Evolutionary conservation across 2,113 vertebrate species (phyloP).

Genomic region (Zootoca vivipara): DNA sequence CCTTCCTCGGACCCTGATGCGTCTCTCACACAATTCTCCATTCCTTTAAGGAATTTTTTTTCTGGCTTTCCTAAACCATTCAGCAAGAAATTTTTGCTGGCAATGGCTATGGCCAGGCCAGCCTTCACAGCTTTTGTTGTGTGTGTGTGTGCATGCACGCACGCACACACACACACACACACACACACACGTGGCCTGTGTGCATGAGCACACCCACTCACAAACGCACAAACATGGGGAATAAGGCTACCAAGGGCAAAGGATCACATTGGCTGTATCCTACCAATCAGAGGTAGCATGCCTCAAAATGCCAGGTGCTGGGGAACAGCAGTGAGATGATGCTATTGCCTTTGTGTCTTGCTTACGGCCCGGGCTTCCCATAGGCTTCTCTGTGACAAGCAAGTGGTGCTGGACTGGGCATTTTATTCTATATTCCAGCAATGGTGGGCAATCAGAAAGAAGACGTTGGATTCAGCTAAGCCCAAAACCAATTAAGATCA

Average conservation of each 20-base stretch:
- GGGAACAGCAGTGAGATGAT: neutral
- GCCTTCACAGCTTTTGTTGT: neutral
- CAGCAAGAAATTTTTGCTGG: neutral
- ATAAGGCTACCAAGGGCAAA: neutral
- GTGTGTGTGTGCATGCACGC: too few relatives aligned
- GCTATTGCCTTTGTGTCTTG: neutral
- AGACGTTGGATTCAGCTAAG: constrained; percentile 27
- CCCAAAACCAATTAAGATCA: constrained; percentile 3
- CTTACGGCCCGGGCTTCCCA: neutral
- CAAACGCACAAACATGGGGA: neutral
- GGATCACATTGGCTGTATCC: too few relatives aligned
- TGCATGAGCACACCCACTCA: too few relatives aligned
- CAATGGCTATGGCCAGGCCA: neutral
- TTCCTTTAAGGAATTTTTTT: neutral
- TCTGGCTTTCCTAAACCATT: neutral
- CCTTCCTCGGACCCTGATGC: neutral
- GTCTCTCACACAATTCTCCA: neutral
- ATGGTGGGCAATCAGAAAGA: neutral
- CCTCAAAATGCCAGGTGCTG: neutral
- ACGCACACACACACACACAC: neutral
- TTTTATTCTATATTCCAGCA: neutral
- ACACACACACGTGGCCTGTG: too few relatives aligned
- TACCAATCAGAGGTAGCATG: neutral
- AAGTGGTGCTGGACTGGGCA: neutral
- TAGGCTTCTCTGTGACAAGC: neutral